Evolutionary conservation across 2,888 invertebrate species (phyloP).

Genomic region (Hirtodrosophila alboralis): DNA sequence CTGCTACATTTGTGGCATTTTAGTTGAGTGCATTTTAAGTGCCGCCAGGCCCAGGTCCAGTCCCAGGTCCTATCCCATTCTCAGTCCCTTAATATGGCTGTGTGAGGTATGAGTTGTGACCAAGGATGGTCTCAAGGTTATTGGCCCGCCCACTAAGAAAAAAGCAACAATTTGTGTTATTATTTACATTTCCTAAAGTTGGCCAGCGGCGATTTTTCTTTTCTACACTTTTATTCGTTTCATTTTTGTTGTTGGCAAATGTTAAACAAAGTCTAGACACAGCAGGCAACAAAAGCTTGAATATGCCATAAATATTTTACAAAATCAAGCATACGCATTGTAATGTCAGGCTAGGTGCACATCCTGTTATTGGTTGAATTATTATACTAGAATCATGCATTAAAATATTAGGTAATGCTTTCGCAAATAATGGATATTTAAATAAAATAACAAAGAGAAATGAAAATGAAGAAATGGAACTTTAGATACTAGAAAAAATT

Average conservation of each 20-base stretch:
- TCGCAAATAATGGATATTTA: too few species aligned
- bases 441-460: too few species aligned
- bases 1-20: conserved; percentile 60
- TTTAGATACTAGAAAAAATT: too few species aligned
- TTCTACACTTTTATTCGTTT: conserved; percentile 16
- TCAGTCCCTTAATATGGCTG: too few species aligned
- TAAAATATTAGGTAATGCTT: too few species aligned
- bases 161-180: conserved; percentile 40
- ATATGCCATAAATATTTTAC: conserved; percentile 42
- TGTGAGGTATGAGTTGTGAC: background rate
- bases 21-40: conserved; percentile 68
- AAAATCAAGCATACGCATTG: conserved; percentile 36
- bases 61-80: background rate
- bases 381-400: too few species aligned
- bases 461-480: too few species aligned
- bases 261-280: conserved; percentile 48
- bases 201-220: conserved; percentile 27
- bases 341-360: conserved; percentile 8
- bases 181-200: conserved; percentile 47
- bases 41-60: conserved; percentile 36
- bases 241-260: conserved; percentile 13
- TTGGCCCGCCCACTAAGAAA: conserved; percentile 21
- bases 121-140: conserved; percentile 50
- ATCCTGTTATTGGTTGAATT: background rate
- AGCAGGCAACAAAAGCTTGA: conserved; percentile 18